Conservation (phyloP, 2,113 vertebrate genomes). For the Scomber japonicus region DNA sequence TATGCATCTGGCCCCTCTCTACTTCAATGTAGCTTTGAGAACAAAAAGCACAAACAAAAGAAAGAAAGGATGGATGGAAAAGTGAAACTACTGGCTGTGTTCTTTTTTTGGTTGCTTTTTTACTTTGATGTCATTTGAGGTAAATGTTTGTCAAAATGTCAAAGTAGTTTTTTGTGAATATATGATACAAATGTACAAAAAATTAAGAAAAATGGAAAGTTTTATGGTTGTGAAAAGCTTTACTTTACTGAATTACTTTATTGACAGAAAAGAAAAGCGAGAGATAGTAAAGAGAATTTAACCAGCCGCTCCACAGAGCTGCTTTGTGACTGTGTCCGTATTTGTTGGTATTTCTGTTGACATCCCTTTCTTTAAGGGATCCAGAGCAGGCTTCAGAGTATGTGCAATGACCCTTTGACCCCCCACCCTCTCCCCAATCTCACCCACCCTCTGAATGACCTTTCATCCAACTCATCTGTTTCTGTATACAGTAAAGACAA, state of each 20-base stretch:
- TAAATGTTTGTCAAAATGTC: slow-evolving; percentile 87
- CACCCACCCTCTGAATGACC: background rate
- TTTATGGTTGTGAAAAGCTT: slow-evolving; percentile 86
- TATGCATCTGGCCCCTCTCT: slow-evolving; percentile 17
- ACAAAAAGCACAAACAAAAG: slow-evolving; percentile 81
- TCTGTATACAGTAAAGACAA: slow-evolving; percentile 42
- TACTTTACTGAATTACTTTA: slow-evolving; percentile 81
- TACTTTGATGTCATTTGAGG: slow-evolving; percentile 84
- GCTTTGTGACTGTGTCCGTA: slow-evolving; percentile 76
- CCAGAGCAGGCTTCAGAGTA: slow-evolving; percentile 49
- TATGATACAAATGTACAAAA: slow-evolving; percentile 79
- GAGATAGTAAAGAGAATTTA: slow-evolving; percentile 69
- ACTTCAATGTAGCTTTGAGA: slow-evolving; percentile 69
- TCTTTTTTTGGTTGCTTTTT: slow-evolving; percentile 70
- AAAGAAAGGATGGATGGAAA: slow-evolving; percentile 56
- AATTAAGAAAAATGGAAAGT: slow-evolving; percentile 71
- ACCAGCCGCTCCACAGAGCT: slow-evolving; percentile 59
- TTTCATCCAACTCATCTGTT: slow-evolving; percentile 29
- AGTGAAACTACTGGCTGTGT: slow-evolving; percentile 73
- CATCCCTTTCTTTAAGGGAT: slow-evolving; percentile 43
- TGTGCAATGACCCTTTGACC: slow-evolving; percentile 42
- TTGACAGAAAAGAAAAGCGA: slow-evolving; percentile 69
- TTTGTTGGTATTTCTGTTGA: slow-evolving; percentile 72
- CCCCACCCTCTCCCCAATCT: too few relatives aligned
- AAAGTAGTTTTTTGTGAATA: slow-evolving; percentile 84